Evolutionary conservation across 2,888 invertebrate species (phyloP), one percentile per base, ranked within the genome.

Genomic region (Argyra leucocephala): DNA sequence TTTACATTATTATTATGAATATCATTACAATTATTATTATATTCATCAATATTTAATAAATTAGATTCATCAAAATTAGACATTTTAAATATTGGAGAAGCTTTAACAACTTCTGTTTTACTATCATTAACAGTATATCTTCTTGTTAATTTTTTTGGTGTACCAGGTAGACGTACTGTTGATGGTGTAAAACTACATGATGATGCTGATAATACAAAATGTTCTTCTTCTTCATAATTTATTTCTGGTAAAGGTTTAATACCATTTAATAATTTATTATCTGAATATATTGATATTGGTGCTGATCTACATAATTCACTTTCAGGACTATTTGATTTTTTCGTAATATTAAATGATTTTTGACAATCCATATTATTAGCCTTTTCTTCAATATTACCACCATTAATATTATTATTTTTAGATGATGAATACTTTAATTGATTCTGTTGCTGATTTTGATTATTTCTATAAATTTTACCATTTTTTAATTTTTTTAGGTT

Each of bases 211-310:
- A 48, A 18, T 18, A 48, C 18, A 2, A 48, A 48, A 48, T 48
- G 15, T 18, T 48, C 48, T 48, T 48, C 48, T 18, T 48, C 48
- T 2, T 48, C 48, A 48, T 48, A 15, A 48, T 48, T 48, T 18
- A 48, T 48, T 18, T 48, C 18, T 18, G 12, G 18, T 48, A 48
- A 48, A 18, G 9, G 9, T 18, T 48, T 48, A 48, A 48, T 48
- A 48, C 48, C 48, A 48, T 48, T 48, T 48, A 48, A 48, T 48
- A 48, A 48, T 18, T 48, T 48, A 48, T 48, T 48, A 48, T 48
- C n/a, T 48, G 48, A 48, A 48, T 48, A 48, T 48, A 48, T 48
- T 48, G 48, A 48, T 48, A 48, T 48, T 48, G 48, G 48, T 18
- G 48, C 48, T 48, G 48, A 48, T 48, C 48, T 48, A 48, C 48